A percentile compares a stretch with the other conserved stretches of the same genome.
Evolutionary conservation across 2,888 invertebrate genomes (phyloP).

Genomic region (Lepas anatifera): DNA sequence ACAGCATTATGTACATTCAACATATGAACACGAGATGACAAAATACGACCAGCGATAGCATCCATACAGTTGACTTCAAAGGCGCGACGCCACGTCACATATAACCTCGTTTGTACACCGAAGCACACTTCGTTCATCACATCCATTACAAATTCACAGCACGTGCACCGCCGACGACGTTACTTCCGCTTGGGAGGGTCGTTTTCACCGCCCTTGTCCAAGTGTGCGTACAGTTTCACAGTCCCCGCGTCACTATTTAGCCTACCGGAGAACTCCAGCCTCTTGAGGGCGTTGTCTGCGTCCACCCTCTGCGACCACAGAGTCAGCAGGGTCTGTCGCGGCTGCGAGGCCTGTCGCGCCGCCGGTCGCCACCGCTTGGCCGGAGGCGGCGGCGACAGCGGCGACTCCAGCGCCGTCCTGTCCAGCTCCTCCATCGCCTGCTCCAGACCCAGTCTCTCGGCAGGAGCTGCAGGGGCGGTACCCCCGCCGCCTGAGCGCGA

Average conservation of each 20-base stretch:
- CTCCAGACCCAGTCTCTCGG: slow-evolving; percentile 48
- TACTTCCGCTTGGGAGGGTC: not conserved
- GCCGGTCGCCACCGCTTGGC: slow-evolving; percentile 21
- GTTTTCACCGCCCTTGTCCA: not conserved
- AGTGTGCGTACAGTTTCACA: slow-evolving; percentile 2
- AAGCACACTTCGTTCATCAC: too few relatives aligned
- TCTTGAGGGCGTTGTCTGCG: not conserved
- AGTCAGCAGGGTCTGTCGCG: slow-evolving; percentile 17
- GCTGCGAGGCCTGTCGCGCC: slow-evolving; percentile 14
- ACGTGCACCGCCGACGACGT: not conserved
- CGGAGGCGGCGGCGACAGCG: slow-evolving; percentile 61
- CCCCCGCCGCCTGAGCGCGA: slow-evolving; percentile 45
- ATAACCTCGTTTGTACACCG: too few relatives aligned
- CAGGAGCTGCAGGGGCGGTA: slow-evolving; percentile 38
- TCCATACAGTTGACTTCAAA: too few relatives aligned
- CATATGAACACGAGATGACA: too few relatives aligned
- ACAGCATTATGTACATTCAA: too few relatives aligned
- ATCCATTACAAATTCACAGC: not conserved
- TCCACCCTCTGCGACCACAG: not conserved
- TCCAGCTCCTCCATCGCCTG: slow-evolving; percentile 47
- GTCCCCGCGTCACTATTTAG: not conserved
- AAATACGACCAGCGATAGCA: too few relatives aligned
- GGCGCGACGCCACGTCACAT: too few relatives aligned
- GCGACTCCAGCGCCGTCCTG: slow-evolving; percentile 46
- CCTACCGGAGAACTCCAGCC: slow-evolving; percentile 4